A percentile compares a stretch with the other conserved stretches of the same genome.
Evolutionary conservation across 2,888 invertebrate species (phyloP).

Genomic region (Crossocerus cetratus): DNA sequence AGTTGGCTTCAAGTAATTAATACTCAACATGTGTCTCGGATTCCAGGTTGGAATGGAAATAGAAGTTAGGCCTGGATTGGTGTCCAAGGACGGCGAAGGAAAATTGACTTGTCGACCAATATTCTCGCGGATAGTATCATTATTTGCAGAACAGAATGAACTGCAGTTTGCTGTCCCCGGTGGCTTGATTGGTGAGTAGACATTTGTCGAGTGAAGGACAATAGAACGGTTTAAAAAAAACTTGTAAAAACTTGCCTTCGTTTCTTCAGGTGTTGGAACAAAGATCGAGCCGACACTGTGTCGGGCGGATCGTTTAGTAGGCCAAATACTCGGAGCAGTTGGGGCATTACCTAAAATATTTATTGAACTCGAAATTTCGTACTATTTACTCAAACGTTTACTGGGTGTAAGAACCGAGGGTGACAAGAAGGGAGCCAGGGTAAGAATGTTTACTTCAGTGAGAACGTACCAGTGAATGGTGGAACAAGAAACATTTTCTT

Average conservation of each 20-base stretch:
- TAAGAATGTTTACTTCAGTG: conserved; percentile 61
- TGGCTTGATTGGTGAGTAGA: conserved; percentile 90
- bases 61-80: conserved; percentile 97
- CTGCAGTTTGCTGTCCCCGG: conserved; percentile 99
- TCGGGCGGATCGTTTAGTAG: conserved; percentile 98
- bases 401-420: conserved; percentile 99
- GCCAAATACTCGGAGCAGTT: conserved; percentile 95
- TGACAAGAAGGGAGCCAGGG: conserved; percentile 99
- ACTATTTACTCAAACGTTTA: conserved; percentile 95
- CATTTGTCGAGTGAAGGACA: not conserved
- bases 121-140: conserved; percentile 96
- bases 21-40: not conserved
- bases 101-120: conserved; percentile 97
- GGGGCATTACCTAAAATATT: conserved; percentile 98
- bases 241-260: not conserved
- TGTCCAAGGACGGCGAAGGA: conserved; percentile 97
- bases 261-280: conserved; percentile 90
- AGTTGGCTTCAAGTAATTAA: not conserved
- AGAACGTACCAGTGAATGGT: not conserved
- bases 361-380: conserved; percentile 98
- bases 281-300: conserved; percentile 99
- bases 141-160: conserved; percentile 99
- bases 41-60: conserved; percentile 95
- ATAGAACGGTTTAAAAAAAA: not conserved
- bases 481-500: conserved; percentile 1